A percentile compares a stretch with the other conserved stretches of the same genome.
Conservation (phyloP, 1,140 invertebrate genomes). For the Bombus sibiricus region DNA sequence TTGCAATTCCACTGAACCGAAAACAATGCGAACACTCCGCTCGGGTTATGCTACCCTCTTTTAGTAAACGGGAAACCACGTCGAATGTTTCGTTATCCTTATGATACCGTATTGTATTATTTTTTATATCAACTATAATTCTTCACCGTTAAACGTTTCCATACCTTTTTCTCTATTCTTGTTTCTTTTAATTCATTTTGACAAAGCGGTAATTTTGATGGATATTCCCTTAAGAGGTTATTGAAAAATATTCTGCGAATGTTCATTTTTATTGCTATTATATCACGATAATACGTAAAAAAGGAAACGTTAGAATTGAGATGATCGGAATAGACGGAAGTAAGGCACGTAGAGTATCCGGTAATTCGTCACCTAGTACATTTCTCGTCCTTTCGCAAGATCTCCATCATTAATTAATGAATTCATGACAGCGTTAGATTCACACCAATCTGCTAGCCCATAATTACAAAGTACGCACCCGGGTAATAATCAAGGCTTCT, state of each 20-base stretch:
- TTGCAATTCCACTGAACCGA: slow-evolving; percentile 62
- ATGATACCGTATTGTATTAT: not conserved
- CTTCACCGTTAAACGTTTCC: not conserved
- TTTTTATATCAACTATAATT: not conserved
- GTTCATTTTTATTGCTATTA: not conserved
- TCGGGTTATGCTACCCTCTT: slow-evolving; percentile 42
- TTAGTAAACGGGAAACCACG: slow-evolving; percentile 39
- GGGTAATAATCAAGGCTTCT: slow-evolving; percentile 50
- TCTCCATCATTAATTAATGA: slow-evolving; percentile 53
- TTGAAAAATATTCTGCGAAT: not conserved
- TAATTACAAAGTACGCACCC: slow-evolving; percentile 48
- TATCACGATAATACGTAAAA: not conserved
- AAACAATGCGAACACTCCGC: slow-evolving; percentile 55
- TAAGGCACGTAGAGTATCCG: slow-evolving; percentile 26
- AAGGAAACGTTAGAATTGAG: not conserved
- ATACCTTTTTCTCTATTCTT: too few relatives aligned
- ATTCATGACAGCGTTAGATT: slow-evolving; percentile 35
- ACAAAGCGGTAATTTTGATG: not conserved
- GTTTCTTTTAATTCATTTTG: not conserved
- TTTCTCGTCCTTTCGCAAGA: slow-evolving; percentile 15
- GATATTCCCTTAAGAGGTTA: not conserved
- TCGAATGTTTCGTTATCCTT: not conserved
- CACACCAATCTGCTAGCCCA: slow-evolving; percentile 21
- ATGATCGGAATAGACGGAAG: slow-evolving; percentile 7
- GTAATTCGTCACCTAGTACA: slow-evolving; percentile 2